phyloP scores from a whole-genome alignment of 2,113 vertebrate species.

The Sprattus sprattus region DNA sequence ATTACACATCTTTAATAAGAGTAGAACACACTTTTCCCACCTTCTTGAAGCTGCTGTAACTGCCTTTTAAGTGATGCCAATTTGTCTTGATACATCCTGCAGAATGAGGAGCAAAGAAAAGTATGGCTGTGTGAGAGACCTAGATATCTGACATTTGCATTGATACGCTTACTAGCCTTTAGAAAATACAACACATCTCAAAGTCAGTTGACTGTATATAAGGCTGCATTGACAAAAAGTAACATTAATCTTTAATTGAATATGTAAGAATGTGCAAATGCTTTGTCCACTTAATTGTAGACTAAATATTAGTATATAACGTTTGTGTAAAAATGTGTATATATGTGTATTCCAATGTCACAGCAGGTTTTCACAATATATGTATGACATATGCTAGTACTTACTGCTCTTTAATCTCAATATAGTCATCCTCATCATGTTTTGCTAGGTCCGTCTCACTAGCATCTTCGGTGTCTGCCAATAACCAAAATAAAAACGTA shows the following conservation, averaged over 20 bases:
- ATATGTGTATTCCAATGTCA: too few relatives aligned
- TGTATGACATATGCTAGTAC: conserved; percentile 52
- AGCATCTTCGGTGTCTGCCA: conserved; percentile 93
- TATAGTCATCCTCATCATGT: conserved; percentile 93
- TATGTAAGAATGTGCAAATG: neutral
- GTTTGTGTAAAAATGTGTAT: too few relatives aligned
- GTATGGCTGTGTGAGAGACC: neutral
- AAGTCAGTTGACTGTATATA: neutral
- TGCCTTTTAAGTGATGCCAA: conserved; percentile 94
- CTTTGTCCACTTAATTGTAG: neutral
- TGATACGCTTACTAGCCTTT: neutral
- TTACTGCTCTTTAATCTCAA: conserved; percentile 98
- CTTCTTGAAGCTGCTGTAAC: conserved; percentile 93
- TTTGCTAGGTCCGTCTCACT: conserved; percentile 97
- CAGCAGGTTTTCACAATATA: too few relatives aligned
- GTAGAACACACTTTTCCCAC: conserved; percentile 58
- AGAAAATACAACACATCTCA: neutral
- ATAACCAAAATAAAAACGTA: neutral
- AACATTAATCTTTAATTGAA: neutral
- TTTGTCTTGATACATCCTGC: conserved; percentile 98
- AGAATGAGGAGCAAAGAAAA: conserved; percentile 43
- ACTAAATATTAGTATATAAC: too few relatives aligned
- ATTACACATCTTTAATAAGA: neutral
- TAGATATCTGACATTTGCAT: neutral
- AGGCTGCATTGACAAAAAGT: neutral